Evolutionary conservation across 2,888 invertebrate species (phyloP), one percentile per base, ranked within the genome.

Genomic region (Erpobdella octoculata): DNA sequence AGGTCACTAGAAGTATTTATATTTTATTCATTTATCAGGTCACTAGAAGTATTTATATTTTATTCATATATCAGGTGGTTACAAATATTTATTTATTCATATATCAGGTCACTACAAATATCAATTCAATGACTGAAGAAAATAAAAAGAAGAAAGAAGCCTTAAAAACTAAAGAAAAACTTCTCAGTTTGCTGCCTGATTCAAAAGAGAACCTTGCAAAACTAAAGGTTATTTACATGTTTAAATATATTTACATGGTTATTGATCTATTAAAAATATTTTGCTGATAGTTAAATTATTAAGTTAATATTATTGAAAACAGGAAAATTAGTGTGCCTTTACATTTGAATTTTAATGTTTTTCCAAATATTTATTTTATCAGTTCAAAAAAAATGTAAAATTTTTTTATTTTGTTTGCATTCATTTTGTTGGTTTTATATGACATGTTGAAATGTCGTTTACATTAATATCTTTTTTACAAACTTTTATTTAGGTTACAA

Each of bases 101-200:
- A 25, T 53, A 25, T 25, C 53, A 53, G 53, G 21, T 53, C 28
- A 6, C 21, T 53, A 28, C 21, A 53, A 53, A 28, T 25, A 53
- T 79, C 62, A 79, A 83, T 66, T 78, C 79, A 65, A 80, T 84
- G 74, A 85, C 87, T 73, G 84, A 84, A 66, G 79, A 82, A 37
- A 78, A 76, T 25, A 78, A 78, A 36, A 64, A 73, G 12, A 81
- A 79, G 73, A 78, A 81, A 59, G 81, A 81, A n/a, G 76, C 76
- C 5, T 81, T 78, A 72, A 77, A 77, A 72, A 81, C 83, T 36
- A 83, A 83, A 74, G 83, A 83, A 73, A 78, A 80, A 78, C 88
- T 89, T 0, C 85, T 88, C 66, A 86, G 88, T 71, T 84, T 90
- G 53, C 80, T 90, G 66, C 88, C 87, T 41, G 86, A 88, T 78